Percentiles rank a stretch among this genome's conserved stretches.
These are phyloP conservation scores for Misgurnus mizolepis DNA, from an alignment of 2,113 vertebrate genomes.

Conservation along the genomic window DNA sequence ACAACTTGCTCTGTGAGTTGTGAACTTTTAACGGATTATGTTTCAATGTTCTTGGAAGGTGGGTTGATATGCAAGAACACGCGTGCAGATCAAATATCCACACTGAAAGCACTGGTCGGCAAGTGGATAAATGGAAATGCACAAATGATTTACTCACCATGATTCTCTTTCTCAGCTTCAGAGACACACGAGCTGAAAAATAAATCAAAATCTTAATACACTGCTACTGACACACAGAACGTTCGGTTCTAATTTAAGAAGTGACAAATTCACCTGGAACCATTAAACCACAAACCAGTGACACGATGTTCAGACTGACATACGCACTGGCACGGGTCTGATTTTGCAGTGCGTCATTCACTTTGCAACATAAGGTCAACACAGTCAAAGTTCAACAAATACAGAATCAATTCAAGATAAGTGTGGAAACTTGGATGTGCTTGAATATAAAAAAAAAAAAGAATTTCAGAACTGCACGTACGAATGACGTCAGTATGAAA, in stretches of 20 bases:
- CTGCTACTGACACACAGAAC: conserved; percentile 22
- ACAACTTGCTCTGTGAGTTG: no score
- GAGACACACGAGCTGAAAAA: conserved; percentile 79
- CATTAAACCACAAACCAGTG: not conserved
- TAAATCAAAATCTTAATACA: no score
- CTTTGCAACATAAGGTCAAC: not conserved
- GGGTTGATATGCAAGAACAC: no score
- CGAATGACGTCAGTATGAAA: not conserved
- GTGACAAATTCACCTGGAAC: not conserved
- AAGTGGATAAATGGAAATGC: no score
- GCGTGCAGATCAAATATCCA: no score
- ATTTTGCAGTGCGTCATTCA: conserved; percentile 1
- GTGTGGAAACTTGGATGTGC: not conserved
- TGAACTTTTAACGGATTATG: no score
- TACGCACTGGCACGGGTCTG: not conserved
- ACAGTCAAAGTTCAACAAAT: not conserved
- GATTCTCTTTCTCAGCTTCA: conserved; percentile 72
- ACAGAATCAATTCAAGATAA: not conserved
- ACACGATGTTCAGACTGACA: conserved; percentile 16
- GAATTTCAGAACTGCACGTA: not conserved
- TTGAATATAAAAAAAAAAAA: not conserved
- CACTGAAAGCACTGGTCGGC: no score
- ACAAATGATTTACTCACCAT: conserved; percentile 71
- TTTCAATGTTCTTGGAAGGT: no score
- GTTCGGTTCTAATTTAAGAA: not conserved